Conservation (phyloP, 1,140 invertebrate species). For the Penaeus vannamei region DNA sequence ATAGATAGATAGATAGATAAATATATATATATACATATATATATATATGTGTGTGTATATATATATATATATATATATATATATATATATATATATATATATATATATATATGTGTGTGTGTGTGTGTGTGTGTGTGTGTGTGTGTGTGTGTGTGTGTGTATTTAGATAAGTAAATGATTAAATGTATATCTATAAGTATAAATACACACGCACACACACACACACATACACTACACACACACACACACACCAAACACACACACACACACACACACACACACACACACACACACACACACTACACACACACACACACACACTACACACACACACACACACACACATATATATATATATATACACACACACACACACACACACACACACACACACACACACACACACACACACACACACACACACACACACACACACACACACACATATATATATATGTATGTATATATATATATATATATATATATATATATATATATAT, state of each 20-base stretch:
- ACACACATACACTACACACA: background rate
- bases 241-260: background rate
- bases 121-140: background rate
- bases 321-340: too few species aligned
- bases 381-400: background rate
- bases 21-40: conserved; percentile 37
- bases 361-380: background rate
- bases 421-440: too few species aligned
- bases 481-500: background rate
- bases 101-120: background rate
- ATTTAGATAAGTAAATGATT: background rate
- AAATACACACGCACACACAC: background rate
- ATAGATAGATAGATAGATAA: conserved; percentile 21
- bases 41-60: background rate
- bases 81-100: background rate
- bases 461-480: background rate
- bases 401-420: too few species aligned
- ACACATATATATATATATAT: conserved; percentile 35
- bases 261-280: background rate
- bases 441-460: background rate
- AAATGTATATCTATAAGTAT: too few species aligned
- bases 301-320: background rate
- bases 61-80: conserved; percentile 35
- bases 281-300: too few species aligned
- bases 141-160: conserved; percentile 31